phyloP scores from a whole-genome alignment of 2,888 invertebrate species.

The Antitype chi region DNA sequence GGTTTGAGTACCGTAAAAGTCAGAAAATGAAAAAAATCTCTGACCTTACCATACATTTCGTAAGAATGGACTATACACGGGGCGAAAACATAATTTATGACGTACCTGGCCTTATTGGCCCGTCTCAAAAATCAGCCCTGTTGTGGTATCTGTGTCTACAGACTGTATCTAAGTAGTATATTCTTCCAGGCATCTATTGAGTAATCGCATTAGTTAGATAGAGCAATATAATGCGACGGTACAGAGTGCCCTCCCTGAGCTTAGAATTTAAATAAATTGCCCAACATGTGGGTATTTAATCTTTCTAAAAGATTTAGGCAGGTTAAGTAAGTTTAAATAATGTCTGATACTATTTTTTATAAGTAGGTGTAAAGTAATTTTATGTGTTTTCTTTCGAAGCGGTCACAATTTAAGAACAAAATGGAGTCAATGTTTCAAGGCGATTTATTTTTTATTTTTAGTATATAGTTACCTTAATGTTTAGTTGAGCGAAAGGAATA shows the following conservation, averaged over 20 bases:
- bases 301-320: constrained; percentile 46
- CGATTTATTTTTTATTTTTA: not conserved
- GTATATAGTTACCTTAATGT: not conserved
- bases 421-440: not conserved
- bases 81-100: not conserved
- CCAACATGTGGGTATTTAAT: constrained; percentile 22
- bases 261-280: constrained; percentile 17
- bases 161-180: not conserved
- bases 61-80: not conserved
- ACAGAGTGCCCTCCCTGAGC: constrained; percentile 21
- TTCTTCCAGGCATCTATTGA: constrained; percentile 1
- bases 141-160: not conserved
- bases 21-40: not conserved
- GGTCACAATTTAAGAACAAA: not conserved
- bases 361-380: not conserved
- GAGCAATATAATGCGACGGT: constrained; percentile 12
- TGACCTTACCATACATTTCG: not conserved
- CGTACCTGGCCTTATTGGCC: not conserved
- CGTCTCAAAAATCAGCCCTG: not conserved
- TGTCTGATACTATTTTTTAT: constrained; percentile 27
- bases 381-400: not conserved
- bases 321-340: not conserved
- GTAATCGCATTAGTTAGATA: constrained; percentile 4
- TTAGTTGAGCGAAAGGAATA: not conserved
- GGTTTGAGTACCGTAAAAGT: not conserved